Conservation (phyloP, 2,113 vertebrate genomes). For the Grammomys dolichurus region DNA sequence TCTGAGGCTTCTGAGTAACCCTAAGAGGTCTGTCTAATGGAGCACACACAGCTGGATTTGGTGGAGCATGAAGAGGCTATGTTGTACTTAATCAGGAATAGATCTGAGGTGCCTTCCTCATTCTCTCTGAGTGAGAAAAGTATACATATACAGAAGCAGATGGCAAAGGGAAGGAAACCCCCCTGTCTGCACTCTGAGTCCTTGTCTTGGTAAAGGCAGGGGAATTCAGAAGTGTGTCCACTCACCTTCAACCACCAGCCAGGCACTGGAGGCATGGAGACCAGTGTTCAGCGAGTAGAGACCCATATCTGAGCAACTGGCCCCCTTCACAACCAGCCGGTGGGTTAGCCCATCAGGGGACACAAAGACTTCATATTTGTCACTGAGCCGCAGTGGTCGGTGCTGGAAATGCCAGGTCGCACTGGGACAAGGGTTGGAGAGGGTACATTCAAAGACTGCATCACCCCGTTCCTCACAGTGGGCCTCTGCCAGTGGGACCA, state of each 20-base stretch:
- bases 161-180: not conserved
- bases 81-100: fast-evolving
- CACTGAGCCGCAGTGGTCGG: constrained; percentile 80
- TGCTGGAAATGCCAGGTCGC: constrained; percentile 89
- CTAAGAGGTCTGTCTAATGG: not conserved
- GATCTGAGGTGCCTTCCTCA: not conserved
- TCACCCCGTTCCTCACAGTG: constrained; percentile 86
- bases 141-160: not conserved
- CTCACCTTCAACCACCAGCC: constrained; percentile 92
- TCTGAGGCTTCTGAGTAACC: not conserved
- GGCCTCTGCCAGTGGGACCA: constrained; percentile 84
- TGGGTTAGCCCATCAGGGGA: constrained; percentile 91
- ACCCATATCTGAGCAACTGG: constrained; percentile 87
- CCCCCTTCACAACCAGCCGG: constrained; percentile 87
- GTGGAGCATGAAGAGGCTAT: fast-evolving
- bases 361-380: constrained; percentile 86
- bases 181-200: not conserved
- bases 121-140: not conserved
- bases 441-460: constrained; percentile 88
- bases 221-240: not conserved
- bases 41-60: fast-evolving
- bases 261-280: constrained; percentile 88
- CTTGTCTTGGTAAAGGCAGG: too few relatives aligned
- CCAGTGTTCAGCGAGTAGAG: constrained; percentile 90
- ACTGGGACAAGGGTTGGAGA: constrained; percentile 86